These are phyloP conservation scores for Babylonia areolata DNA, from an alignment of 1,140 invertebrate genomes.

Conservation along the genomic window DNA sequence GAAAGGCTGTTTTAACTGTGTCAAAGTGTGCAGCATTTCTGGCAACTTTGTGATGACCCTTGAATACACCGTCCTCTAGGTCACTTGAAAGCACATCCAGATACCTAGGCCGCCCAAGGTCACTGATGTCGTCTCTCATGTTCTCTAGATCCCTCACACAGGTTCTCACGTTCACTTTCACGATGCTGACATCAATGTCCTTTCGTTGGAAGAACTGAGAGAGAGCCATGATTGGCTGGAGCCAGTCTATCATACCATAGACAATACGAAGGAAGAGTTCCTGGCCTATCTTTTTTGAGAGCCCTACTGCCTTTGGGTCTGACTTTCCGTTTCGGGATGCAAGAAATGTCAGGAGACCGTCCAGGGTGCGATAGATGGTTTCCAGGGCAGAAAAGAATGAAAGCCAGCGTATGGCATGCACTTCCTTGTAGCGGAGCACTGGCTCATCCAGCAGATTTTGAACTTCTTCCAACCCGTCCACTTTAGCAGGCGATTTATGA, in stretches of 20 bases:
- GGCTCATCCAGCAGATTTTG: no score
- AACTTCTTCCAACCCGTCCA: no score
- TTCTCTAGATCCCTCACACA: not conserved
- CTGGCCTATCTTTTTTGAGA: not conserved
- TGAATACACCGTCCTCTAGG: not conserved
- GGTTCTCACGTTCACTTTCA: not conserved
- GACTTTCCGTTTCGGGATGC: no score
- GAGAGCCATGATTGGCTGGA: not conserved
- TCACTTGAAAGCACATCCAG: not conserved
- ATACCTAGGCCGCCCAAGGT: not conserved
- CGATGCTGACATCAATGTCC: not conserved
- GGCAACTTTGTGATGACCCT: not conserved
- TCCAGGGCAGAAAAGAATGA: no score
- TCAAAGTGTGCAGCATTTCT: constrained; percentile 5
- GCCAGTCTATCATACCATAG: not conserved
- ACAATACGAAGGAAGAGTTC: not conserved
- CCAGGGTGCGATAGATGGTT: no score
- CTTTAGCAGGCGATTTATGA: no score
- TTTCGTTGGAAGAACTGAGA: not conserved
- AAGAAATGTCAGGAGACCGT: no score
- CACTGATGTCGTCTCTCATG: not conserved
- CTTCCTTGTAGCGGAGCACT: no score
- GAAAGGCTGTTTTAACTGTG: not conserved
- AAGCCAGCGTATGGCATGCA: no score
- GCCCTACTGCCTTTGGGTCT: not conserved